Conservation (phyloP, 2,113 vertebrate genomes). For the Brienomyrus longianalis region DNA sequence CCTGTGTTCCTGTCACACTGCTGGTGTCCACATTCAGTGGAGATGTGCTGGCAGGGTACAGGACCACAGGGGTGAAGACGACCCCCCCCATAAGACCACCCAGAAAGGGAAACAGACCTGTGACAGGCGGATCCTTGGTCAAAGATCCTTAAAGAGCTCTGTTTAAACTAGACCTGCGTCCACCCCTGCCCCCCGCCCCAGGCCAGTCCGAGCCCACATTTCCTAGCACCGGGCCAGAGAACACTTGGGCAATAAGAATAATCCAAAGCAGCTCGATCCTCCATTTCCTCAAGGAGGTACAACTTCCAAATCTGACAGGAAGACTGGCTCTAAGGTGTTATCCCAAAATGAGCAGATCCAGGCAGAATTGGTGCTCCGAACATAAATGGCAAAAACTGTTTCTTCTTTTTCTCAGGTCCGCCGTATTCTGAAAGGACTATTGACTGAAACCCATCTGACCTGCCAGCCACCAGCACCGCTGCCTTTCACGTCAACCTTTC, state of each 20-base stretch:
- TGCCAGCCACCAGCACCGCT: not conserved
- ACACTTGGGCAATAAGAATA: constrained; percentile 33
- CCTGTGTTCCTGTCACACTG: not conserved
- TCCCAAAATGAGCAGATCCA: not conserved
- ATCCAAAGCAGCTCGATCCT: constrained; percentile 31
- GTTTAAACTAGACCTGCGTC: constrained; percentile 28
- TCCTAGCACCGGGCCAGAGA: constrained; percentile 7
- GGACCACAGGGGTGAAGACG: not conserved
- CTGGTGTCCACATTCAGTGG: not conserved
- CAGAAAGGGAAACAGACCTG: not conserved
- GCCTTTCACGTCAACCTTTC: not conserved
- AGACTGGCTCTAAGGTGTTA: not conserved
- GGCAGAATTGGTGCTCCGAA: not conserved
- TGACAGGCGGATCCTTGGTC: not conserved
- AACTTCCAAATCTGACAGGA: not conserved
- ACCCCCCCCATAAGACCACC: not conserved
- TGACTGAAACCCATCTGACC: not conserved
- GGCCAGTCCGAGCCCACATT: not conserved
- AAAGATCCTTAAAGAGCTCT: constrained; percentile 26
- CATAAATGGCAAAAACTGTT: not conserved
- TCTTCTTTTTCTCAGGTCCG: not conserved
- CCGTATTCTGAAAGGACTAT: not conserved
- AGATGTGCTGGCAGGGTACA: not conserved
- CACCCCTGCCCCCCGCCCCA: not conserved
- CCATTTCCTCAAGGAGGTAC: not conserved